A percentile compares a stretch with the other conserved stretches of the same genome.
Evolutionary conservation across 2,113 vertebrate genomes (phyloP).

Genomic region (Sebastes schlegelii): DNA sequence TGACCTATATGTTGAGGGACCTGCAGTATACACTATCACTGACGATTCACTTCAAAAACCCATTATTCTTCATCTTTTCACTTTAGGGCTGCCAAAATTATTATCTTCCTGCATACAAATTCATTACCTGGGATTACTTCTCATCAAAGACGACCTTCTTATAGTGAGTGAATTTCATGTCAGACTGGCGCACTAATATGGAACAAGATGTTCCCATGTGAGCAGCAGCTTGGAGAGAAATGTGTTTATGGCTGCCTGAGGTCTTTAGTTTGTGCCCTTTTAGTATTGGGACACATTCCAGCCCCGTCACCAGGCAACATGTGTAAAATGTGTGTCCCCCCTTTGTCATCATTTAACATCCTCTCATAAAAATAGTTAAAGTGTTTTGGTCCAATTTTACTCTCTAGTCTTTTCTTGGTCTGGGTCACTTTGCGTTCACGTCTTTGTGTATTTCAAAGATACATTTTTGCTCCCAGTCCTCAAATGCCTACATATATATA

Average conservation of each 20-base stretch:
- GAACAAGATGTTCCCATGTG: constrained; percentile 25
- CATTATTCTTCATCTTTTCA: not conserved
- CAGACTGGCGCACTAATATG: not conserved
- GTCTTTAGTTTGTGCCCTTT: constrained; percentile 48
- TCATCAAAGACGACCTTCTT: not conserved
- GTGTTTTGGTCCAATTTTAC: not conserved
- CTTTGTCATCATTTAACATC: constrained; percentile 23
- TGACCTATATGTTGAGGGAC: not conserved
- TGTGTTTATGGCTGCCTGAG: constrained; percentile 33
- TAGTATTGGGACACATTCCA: constrained; percentile 42
- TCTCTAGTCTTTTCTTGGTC: not conserved
- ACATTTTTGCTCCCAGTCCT: not conserved
- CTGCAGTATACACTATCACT: not conserved
- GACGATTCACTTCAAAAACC: not conserved
- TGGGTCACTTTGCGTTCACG: not conserved
- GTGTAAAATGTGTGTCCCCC: constrained; percentile 16
- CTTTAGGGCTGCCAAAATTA: not conserved
- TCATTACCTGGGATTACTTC: not conserved
- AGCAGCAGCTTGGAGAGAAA: constrained; percentile 5
- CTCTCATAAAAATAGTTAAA: constrained; percentile 13
- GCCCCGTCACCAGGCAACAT: constrained; percentile 45
- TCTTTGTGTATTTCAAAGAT: not conserved
- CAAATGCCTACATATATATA: not conserved
- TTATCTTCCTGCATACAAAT: not conserved
- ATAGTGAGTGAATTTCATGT: not conserved